Evolutionary conservation across 2,888 invertebrate genomes (phyloP), one percentile per base, ranked within the genome.

Genomic region (Eupithecia abbreviata): DNA sequence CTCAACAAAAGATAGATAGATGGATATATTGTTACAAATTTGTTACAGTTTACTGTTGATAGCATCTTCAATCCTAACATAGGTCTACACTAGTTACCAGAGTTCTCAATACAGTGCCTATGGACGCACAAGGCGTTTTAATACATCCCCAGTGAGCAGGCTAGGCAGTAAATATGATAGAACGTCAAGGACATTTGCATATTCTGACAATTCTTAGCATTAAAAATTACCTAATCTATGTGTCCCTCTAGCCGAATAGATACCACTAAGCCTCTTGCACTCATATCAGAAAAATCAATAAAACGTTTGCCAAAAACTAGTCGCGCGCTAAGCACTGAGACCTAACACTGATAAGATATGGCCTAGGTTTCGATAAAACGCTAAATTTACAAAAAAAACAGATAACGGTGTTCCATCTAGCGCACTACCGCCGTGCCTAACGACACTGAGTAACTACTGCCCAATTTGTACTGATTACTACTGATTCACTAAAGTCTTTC

Each of bases 291-390:
- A 77, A 77, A 80, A 81, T 73, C 76, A 71, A 81, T 77, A 78
- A 49, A 76, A 72, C 72, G 69, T 70, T 77, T 74, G 76, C 75
- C 77, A 69, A 79, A 79, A 76, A 76, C 80, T 80, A 81, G 80
- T 78, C 62, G 68, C 77, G 49, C 78, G 81, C 84, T 86, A 85
- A 84, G 84, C 76, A 76, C 77, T 82, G 85, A 85, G 90, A 90
- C 91, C 92, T 91, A 92, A 81, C 75, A 55, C 66, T 65, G 94
- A 94, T 94, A 94, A 90, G 88, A 83, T 94, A 93, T 87, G 88
- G 91, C 92, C 94, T 94, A 94, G 93, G 93, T 91, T 86, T 89
- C 84, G 94, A 94, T 94, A 94, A 94, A 92, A 89, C 86, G 90
- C 92, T 91, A 91, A 93, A 92, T 90, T 92, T 89, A 89, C 88